Evolutionary conservation across 2,888 invertebrate species (phyloP).

Genomic region (Kryphioiulus occultus): DNA sequence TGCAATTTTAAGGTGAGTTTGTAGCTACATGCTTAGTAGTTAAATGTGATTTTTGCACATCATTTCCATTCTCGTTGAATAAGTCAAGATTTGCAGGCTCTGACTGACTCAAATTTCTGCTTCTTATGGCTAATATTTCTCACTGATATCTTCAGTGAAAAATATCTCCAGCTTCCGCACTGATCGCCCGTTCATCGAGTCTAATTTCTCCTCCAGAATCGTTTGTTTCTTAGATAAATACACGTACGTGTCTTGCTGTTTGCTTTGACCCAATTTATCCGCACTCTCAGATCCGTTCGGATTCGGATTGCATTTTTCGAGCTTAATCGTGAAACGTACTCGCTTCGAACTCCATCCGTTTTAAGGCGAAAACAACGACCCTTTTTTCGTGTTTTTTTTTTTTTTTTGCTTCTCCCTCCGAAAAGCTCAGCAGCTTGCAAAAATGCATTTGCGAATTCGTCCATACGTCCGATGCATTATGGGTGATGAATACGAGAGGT

Average conservation of each 20-base stretch:
- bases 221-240: background rate
- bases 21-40: too few species aligned
- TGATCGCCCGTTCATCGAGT: too few species aligned
- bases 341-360: background rate
- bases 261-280: background rate
- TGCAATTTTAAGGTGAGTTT: too few species aligned
- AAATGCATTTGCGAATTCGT: background rate
- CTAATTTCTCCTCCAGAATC: background rate
- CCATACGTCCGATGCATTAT: constrained; percentile 12
- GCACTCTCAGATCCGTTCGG: background rate
- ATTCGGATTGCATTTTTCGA: background rate
- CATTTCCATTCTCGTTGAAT: too few species aligned
- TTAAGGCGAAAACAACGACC: background rate
- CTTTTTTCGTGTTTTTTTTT: background rate
- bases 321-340: background rate
- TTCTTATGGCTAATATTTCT: too few species aligned
- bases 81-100: too few species aligned
- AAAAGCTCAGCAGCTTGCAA: constrained; percentile 23
- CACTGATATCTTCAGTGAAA: too few species aligned
- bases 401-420: background rate
- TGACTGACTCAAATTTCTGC: too few species aligned
- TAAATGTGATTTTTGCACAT: too few species aligned
- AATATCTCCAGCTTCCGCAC: too few species aligned
- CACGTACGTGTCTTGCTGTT: too few species aligned
- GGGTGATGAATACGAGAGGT: constrained; percentile 10